phyloP scores from a whole-genome alignment of 2,797 vertebrate genomes.

The Spheniscus humboldti region DNA sequence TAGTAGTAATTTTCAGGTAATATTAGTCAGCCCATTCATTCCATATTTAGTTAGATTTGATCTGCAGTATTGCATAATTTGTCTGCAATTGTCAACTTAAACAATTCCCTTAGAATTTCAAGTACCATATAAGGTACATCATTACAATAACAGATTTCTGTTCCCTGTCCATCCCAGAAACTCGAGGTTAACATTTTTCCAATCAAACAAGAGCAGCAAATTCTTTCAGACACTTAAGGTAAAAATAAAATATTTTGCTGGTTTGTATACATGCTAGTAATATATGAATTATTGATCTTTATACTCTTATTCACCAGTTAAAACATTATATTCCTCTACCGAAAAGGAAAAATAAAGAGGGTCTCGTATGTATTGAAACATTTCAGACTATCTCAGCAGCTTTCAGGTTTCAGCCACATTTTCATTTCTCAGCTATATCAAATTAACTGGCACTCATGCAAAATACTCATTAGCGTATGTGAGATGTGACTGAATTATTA shows the following conservation, averaged over 20 bases:
- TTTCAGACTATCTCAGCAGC: background rate
- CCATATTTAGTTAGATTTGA: background rate
- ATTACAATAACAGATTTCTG: background rate
- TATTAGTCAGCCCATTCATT: background rate
- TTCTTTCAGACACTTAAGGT: background rate
- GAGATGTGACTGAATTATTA: background rate
- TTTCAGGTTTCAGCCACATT: background rate
- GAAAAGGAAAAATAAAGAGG: background rate
- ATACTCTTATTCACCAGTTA: background rate
- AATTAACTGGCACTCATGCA: background rate
- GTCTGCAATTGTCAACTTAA: background rate
- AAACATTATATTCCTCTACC: background rate
- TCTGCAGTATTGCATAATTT: background rate
- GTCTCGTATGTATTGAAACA: background rate
- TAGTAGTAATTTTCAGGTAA: background rate
- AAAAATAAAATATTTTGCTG: background rate
- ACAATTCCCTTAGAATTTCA: background rate
- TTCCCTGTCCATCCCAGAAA: background rate
- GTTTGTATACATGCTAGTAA: background rate
- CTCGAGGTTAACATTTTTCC: background rate
- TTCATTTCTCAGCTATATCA: background rate
- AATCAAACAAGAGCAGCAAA: background rate
- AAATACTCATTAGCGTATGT: background rate
- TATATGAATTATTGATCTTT: background rate
- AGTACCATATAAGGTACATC: background rate